phyloP scores from a whole-genome alignment of 2,888 invertebrate species.

The Muschampia plurimacula region DNA sequence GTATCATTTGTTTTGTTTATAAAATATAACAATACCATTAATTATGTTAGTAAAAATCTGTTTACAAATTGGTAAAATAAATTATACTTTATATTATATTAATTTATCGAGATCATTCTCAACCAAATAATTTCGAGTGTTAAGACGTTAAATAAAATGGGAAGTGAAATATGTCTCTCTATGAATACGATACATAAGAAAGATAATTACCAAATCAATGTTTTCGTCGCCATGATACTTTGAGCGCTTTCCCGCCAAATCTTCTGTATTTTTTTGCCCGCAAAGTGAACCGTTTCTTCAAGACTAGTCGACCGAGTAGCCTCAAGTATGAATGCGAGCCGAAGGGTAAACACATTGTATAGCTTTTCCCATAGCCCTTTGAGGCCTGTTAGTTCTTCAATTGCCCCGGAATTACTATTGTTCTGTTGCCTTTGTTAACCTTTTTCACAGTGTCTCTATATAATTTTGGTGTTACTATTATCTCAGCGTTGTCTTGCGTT shows the following conservation, averaged over 20 bases:
- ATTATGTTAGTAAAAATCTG: too few relatives aligned
- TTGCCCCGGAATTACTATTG: conserved; percentile 14
- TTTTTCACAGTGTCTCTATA: conserved; percentile 21
- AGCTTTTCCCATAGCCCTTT: conserved; percentile 60
- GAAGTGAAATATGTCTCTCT: too few relatives aligned
- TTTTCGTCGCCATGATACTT: conserved; percentile 66
- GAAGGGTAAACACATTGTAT: conserved; percentile 70
- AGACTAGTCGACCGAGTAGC: conserved; percentile 58
- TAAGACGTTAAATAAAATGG: too few relatives aligned
- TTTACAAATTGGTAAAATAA: too few relatives aligned
- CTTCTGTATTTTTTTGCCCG: conserved; percentile 65
- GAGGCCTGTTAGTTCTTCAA: conserved; percentile 42
- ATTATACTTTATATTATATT: too few relatives aligned
- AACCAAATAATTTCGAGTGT: too few relatives aligned
- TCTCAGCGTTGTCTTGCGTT: background rate
- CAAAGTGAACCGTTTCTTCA: conserved; percentile 56
- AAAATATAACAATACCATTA: too few relatives aligned
- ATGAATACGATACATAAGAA: background rate
- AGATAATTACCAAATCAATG: conserved; percentile 61
- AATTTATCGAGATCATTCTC: too few relatives aligned
- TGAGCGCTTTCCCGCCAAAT: conserved; percentile 61
- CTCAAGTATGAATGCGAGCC: conserved; percentile 53
- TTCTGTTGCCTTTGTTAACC: conserved; percentile 11
- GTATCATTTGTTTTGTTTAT: too few relatives aligned
- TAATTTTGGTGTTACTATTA: background rate